phyloP scores from a whole-genome alignment of 1,140 invertebrate genomes.

The Physella acuta region DNA sequence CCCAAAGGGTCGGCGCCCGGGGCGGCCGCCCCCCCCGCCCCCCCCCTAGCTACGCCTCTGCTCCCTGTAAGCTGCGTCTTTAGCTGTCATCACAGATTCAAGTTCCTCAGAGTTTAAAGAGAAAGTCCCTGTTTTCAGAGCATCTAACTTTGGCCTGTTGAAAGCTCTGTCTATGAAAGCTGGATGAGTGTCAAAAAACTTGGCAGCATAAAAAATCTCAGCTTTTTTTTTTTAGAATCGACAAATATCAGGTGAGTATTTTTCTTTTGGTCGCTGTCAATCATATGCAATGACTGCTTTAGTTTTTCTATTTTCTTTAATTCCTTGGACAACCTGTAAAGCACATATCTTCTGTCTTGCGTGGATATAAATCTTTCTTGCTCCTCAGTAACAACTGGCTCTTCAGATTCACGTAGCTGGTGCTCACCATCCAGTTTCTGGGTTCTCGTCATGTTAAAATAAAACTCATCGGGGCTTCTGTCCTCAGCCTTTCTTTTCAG shows the following conservation, averaged over 20 bases:
- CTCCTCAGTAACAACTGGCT: constrained; percentile 73
- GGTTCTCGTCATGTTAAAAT: constrained; percentile 96
- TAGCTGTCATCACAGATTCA: constrained; percentile 60
- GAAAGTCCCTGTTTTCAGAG: constrained; percentile 64
- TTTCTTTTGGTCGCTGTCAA: constrained; percentile 70
- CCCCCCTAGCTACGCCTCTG: constrained; percentile 78
- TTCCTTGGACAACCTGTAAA: constrained; percentile 82
- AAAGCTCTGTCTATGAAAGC: constrained; percentile 69
- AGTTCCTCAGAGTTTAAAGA: too few relatives aligned
- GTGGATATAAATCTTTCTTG: constrained; percentile 87
- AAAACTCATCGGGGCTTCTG: constrained; percentile 97
- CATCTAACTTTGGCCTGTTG: constrained; percentile 70
- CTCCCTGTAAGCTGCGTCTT: constrained; percentile 74
- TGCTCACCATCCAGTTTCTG: constrained; percentile 73
- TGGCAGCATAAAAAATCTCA: constrained; percentile 72
- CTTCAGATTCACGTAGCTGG: constrained; percentile 63
- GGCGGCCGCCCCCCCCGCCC: too few relatives aligned
- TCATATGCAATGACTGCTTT: constrained; percentile 79
- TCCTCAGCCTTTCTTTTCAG: constrained; percentile 82
- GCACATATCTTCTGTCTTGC: constrained; percentile 88
- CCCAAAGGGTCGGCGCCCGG: too few relatives aligned
- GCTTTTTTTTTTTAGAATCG: constrained; percentile 68
- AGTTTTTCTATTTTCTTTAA: constrained; percentile 83
- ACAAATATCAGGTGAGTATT: constrained; percentile 85
- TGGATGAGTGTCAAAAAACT: constrained; percentile 76